Evolutionary conservation across 2,113 vertebrate genomes (phyloP).

Genomic region (Brachyistius frenatus): DNA sequence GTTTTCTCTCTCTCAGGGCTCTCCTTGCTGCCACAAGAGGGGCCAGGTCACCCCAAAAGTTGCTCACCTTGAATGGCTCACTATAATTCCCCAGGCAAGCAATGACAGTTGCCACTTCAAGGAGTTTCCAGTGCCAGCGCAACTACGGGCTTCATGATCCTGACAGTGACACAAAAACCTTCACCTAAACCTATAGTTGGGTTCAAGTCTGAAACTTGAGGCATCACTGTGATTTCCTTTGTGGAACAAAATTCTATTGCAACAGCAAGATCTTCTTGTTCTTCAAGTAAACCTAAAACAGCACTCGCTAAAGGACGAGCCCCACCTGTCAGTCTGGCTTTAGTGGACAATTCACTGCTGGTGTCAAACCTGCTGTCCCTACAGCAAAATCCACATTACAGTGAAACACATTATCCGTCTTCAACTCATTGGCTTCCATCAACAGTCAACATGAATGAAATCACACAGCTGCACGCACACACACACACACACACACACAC

Average conservation of each 20-base stretch:
- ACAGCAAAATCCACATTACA: slow-evolving; percentile 35
- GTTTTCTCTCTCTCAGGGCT: slow-evolving; percentile 52
- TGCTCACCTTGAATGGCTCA: slow-evolving; percentile 15
- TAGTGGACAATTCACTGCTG: slow-evolving; percentile 4
- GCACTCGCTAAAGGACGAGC: slow-evolving; percentile 23
- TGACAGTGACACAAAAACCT: neutral
- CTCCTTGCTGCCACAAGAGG: slow-evolving; percentile 44
- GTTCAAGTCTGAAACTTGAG: slow-evolving; percentile 13
- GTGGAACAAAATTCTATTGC: neutral
- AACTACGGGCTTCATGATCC: slow-evolving; percentile 9
- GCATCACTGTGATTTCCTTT: neutral
- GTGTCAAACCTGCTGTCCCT: slow-evolving; percentile 9
- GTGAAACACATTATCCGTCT: slow-evolving; percentile 34
- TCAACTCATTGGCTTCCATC: slow-evolving; percentile 39
- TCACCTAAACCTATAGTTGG: slow-evolving; percentile 5
- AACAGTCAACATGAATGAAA: slow-evolving; percentile 21
- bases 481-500: neutral
- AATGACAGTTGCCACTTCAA: slow-evolving; percentile 13
- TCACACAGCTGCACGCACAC: neutral
- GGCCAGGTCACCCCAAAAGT: slow-evolving; percentile 48
- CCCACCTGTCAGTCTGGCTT: slow-evolving; percentile 27
- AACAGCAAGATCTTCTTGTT: slow-evolving; percentile 6
- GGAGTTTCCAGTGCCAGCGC: neutral
- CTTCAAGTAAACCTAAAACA: slow-evolving; percentile 30
- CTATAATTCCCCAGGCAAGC: slow-evolving; percentile 13